Base-by-base conservation (phyloP, 1,140 invertebrate species). In the Drosophila virilis region DNA sequence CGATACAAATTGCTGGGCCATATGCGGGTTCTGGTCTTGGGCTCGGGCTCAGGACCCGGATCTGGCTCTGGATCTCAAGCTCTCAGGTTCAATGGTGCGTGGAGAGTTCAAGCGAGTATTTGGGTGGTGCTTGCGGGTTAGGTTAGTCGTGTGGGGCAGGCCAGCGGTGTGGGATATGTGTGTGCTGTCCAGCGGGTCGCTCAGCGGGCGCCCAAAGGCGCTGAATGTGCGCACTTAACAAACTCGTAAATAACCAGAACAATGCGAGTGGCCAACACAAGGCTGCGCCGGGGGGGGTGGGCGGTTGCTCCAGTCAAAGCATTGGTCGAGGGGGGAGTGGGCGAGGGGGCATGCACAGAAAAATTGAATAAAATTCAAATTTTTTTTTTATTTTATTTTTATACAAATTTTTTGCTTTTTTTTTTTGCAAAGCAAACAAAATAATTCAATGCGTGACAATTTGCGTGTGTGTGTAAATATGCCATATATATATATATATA, bases 291-390 rank as follows among this genome's bases (percentile, higher is more conserved):
- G 22, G 22, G 22, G 22, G 22, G 22, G 22, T 1, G 22, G 22
- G 22, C 22, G 2, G 22, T 4, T 5, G 22, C 22, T 28, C 4
- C 22, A 28, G 22, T 6, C 22, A 28, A 28, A 4, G 22, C 22
- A 28, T 0, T 5, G 22, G 4, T 28, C 0, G 22, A 9, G 43
- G 37, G 32, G 6, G 15, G 17, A 6, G 9, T 1, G 33, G 17
- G 43, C 28, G 38, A 8, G n/a, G 17, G 38, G 37, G n/a, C 37
- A 33, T 15, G 77, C 52, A 48, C 48, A 65, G 22, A 67, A 72
- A 89, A 84, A 89, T 89, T 89, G 84, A 89, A 88, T 82, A 88
- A 88, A 89, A 89, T 89, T 80, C 85, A 89, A 67, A 57, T 68
- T 78, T 72, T 86, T 73, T 76, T 66, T 58, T 66, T 52, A 37